These are phyloP conservation scores for Urophycis tenuis DNA, from an alignment of 2,797 vertebrate species.

Conservation along the genomic window DNA sequence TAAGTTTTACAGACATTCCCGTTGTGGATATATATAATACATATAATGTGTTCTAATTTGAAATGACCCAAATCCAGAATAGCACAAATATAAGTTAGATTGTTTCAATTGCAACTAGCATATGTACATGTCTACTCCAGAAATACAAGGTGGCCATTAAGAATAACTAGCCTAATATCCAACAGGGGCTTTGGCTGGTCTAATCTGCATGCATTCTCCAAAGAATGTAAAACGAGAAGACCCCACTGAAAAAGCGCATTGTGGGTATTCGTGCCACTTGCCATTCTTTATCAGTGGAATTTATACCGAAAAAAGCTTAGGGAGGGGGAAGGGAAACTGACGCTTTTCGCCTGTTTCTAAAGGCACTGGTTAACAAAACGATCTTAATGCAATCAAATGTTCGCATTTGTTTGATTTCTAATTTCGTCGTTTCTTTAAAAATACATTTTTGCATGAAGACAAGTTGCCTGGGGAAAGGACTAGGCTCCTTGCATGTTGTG, in stretches of 20 bases:
- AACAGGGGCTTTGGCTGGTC: conserved; percentile 27
- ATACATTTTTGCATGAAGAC: neutral
- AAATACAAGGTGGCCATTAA: neutral
- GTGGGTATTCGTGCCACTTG: conserved; percentile 68
- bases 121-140: neutral
- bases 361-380: neutral
- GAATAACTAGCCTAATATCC: neutral
- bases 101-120: neutral
- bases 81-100: neutral
- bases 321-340: conserved; percentile 26
- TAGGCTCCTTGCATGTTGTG: neutral
- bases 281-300: conserved; percentile 67
- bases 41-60: neutral
- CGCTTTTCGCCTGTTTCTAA: neutral
- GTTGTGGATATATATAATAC: neutral
- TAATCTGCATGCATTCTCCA: conserved; percentile 44
- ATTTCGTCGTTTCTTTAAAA: neutral
- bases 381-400: conserved; percentile 21
- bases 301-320: conserved; percentile 57
- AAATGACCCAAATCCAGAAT: neutral
- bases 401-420: neutral
- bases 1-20: neutral
- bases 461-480: neutral
- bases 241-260: conserved; percentile 62
- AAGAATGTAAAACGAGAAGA: conserved; percentile 61